Evolutionary conservation across 2,113 vertebrate genomes (phyloP).

Genomic region (Nothobranchius furzeri): DNA sequence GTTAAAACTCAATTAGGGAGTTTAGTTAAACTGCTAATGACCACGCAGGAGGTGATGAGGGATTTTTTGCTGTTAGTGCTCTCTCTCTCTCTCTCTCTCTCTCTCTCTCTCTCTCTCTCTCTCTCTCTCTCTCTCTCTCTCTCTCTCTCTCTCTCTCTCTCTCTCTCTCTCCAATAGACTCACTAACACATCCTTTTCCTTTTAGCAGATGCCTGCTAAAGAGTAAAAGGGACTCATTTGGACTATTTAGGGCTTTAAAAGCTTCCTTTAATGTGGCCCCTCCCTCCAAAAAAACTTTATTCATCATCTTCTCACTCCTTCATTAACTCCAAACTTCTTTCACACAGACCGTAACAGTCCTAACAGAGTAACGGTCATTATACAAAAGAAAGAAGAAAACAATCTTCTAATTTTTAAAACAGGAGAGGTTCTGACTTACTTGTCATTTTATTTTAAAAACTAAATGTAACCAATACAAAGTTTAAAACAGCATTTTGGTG

Average conservation of each 20-base stretch:
- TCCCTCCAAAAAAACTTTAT: conserved; percentile 17
- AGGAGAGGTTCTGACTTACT: too few relatives aligned
- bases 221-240: conserved; percentile 42
- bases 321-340: conserved; percentile 21
- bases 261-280: conserved; percentile 29
- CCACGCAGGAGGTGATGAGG: background rate
- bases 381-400: background rate
- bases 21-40: conserved; percentile 4
- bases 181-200: conserved; percentile 49
- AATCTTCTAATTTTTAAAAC: background rate
- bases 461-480: too few relatives aligned
- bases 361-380: background rate
- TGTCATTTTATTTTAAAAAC: too few relatives aligned
- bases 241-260: conserved; percentile 56
- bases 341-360: background rate
- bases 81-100: conserved; percentile 1
- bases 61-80: background rate
- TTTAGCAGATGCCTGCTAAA: conserved; percentile 57
- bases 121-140: conserved; percentile 1
- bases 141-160: conserved; percentile 1
- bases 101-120: conserved; percentile 1
- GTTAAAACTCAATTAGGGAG: background rate
- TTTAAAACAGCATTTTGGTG: too few relatives aligned
- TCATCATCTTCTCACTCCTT: conserved; percentile 26
- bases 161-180: conserved; percentile 13